A percentile compares a stretch with the other conserved stretches of the same genome.
phyloP scores from a whole-genome alignment of 2,797 vertebrate species.

The Liasis olivaceus region DNA sequence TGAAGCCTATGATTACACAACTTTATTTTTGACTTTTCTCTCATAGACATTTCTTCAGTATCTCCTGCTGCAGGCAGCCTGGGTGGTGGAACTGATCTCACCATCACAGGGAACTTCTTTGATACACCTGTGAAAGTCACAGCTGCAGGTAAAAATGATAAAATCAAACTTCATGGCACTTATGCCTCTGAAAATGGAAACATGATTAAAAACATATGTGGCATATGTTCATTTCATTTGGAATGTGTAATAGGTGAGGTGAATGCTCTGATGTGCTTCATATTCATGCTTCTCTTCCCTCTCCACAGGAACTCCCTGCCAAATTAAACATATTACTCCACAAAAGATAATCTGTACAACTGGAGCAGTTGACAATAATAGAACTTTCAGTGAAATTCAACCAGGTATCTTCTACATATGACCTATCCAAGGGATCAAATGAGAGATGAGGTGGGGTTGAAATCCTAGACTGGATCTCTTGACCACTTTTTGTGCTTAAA shows the following conservation, averaged over 20 bases:
- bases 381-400: constrained; percentile 51
- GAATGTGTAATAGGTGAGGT: not conserved
- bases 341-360: constrained; percentile 69
- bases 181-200: not conserved
- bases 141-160: constrained; percentile 66
- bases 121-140: constrained; percentile 63
- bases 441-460: not conserved
- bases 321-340: constrained; percentile 61
- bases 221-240: not conserved
- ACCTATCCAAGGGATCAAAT: not conserved
- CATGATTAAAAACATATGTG: not conserved
- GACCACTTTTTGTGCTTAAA: no score
- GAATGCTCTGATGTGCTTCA: not conserved
- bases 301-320: constrained; percentile 67
- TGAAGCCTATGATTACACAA: not conserved
- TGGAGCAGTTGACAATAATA: not conserved
- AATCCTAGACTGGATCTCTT: not conserved
- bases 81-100: constrained; percentile 70
- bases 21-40: not conserved
- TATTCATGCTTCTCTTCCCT: not conserved
- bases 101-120: constrained; percentile 72
- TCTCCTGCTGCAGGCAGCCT: constrained; percentile 71
- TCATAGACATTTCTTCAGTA: constrained; percentile 69
- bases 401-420: constrained; percentile 60
- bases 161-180: not conserved